phyloP scores from a whole-genome alignment of 2,888 invertebrate genomes.

The Xestia rhomboidea region DNA sequence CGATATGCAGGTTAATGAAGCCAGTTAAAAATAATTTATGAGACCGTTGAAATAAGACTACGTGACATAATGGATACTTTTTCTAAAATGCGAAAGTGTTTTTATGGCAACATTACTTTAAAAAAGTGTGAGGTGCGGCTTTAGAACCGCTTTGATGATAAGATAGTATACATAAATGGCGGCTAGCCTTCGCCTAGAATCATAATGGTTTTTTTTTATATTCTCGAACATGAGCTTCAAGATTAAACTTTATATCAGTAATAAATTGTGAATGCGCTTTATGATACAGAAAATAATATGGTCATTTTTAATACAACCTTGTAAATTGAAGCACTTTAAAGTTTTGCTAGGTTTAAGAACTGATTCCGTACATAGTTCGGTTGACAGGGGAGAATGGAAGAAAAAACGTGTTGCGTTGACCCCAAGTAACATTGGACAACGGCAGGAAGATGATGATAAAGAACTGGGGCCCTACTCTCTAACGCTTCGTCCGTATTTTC shows the following conservation, averaged over 20 bases:
- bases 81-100: conserved; percentile 62
- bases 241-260: conserved; percentile 54
- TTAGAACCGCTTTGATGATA: conserved; percentile 52
- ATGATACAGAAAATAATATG: conserved; percentile 25
- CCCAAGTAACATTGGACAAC: too few species aligned
- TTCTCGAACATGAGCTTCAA: conserved; percentile 39
- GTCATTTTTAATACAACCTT: conserved; percentile 31
- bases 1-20: conserved; percentile 69
- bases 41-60: conserved; percentile 54
- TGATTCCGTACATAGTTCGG: not conserved
- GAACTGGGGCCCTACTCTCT: too few species aligned
- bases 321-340: conserved; percentile 17
- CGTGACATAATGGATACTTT: conserved; percentile 66
- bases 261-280: conserved; percentile 50
- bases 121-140: conserved; percentile 44
- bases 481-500: too few species aligned
- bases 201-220: conserved; percentile 61
- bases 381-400: too few species aligned
- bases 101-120: conserved; percentile 35
- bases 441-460: not conserved
- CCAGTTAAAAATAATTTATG: conserved; percentile 66
- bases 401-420: too few species aligned
- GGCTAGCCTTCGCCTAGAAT: conserved; percentile 42
- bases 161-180: conserved; percentile 38
- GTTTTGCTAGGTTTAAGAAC: not conserved